A percentile compares a stretch with the other conserved stretches of the same genome.
phyloP scores from a whole-genome alignment of 30 jellyfish, hydroid and myxozoan species.

The Turritopsis dohrnii region DNA sequence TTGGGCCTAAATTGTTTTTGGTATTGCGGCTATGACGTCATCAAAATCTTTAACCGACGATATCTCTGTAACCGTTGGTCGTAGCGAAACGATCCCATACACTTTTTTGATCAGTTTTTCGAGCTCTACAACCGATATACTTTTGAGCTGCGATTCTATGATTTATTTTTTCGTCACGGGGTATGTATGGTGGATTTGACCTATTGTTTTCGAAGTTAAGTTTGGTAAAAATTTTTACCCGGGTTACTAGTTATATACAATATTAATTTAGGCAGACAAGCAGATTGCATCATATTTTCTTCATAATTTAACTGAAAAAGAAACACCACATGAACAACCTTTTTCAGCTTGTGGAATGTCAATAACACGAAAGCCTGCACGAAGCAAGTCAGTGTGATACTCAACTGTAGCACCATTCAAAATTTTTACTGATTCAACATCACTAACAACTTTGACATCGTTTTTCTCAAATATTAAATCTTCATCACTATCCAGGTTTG shows the following conservation, averaged over 20 bases:
- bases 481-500: conserved; percentile 55
- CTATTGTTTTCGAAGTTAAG: too few species aligned
- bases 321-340: conserved; percentile 98
- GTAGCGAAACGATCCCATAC: too few species aligned
- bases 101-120: too few species aligned
- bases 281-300: neutral
- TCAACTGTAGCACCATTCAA: conserved; percentile 81
- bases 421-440: conserved; percentile 54
- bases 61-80: too few species aligned
- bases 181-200: too few species aligned
- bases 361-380: conserved; percentile 72
- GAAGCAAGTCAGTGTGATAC: conserved; percentile 74
- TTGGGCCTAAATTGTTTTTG: too few species aligned
- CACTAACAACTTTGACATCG: conserved; percentile 76
- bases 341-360: conserved; percentile 92
- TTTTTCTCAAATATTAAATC: conserved; percentile 56
- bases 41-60: too few species aligned
- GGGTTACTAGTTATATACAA: neutral
- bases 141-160: too few species aligned
- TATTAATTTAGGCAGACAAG: neutral
- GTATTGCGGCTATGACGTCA: too few species aligned
- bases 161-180: too few species aligned
- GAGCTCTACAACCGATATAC: too few species aligned
- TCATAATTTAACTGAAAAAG: conserved; percentile 65
- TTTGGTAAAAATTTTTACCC: too few species aligned